Base-by-base conservation (phyloP, 2,888 invertebrate genomes). In the Dolichomitus sp. region DNA sequence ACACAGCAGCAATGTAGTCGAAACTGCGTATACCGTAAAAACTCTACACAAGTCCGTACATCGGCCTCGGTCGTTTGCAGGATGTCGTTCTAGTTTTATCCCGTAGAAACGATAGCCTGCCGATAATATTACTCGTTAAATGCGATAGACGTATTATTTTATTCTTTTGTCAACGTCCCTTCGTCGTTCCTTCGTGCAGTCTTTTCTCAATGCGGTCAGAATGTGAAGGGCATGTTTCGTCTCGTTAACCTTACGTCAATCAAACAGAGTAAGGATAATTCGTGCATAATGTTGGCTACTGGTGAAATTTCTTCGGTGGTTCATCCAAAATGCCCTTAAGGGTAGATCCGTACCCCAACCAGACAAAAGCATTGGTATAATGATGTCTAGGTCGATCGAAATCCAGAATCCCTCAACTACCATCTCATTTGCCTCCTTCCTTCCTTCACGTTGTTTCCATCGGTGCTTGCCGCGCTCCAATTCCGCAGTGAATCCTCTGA, bases 401-500 rank as follows among this genome's bases (percentile, higher is more conserved):
- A 27, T 42, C 12, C 52, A 40, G 9, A 40, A 27, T 57, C 57
- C n/a, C 23, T 30, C 1, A 2, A 33, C 59, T 9, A 37, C 37
- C n/a, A n/a, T 33, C 59, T 59, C 59, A 33, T n/a, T 33, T 37
- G n/a, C n/a, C 4, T 59, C 30, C 27, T 6, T 57, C 59, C 33
- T 33, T 59, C 59, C 57, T 59, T 37, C 5, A 37, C n/a, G 12
- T 45, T 37, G 61, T 59, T 78, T 75, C 61, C 37, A 57, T 75
- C 80, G 77, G 80, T 48, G 48, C n/a, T 48, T 80, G 68, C 57
- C 30, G 30, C 76, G 57, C 63, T 77, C 72, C 70, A 81, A 81
- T 66, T 69, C 81, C 61, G 30, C 45, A 48, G 57, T 69, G 78
- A 83, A 87, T 87, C 85, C 87, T 83, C 85, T 83, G 82, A 87